Percentiles rank a stretch among this genome's conserved stretches.
These are phyloP conservation scores for Porites evermanni DNA, from an alignment of 92 coral and sea anemone genomes.

Conservation along the genomic window DNA sequence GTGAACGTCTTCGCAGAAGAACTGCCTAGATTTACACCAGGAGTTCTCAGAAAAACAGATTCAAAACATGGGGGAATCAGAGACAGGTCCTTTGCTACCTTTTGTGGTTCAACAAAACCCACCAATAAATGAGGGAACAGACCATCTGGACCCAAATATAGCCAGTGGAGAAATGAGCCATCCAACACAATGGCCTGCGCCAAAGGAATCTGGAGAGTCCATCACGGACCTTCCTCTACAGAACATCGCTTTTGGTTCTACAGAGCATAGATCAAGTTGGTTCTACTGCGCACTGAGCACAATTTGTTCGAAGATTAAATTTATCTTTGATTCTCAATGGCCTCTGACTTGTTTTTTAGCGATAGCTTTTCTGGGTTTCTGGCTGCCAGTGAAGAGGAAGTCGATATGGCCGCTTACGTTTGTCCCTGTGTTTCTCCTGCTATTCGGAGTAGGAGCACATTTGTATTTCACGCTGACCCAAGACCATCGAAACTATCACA, in stretches of 20 bases:
- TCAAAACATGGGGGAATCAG: background rate
- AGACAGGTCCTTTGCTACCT: constrained; percentile 12
- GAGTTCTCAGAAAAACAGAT: no score
- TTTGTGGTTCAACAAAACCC: background rate
- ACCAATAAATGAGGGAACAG: background rate
- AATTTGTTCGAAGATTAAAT: background rate
- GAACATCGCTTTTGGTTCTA: background rate
- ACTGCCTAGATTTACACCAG: background rate
- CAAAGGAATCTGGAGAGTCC: background rate
- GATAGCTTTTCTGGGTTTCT: constrained; percentile 57
- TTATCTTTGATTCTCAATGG: constrained; percentile 46
- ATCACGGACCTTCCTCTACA: background rate
- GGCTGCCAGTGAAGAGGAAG: constrained; percentile 64
- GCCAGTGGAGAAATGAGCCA: constrained; percentile 7
- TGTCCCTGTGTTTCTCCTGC: constrained; percentile 49
- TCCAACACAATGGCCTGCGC: background rate
- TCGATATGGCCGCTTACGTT: constrained; percentile 58
- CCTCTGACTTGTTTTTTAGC: constrained; percentile 55
- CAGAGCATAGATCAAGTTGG: no score
- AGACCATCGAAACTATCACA: constrained; percentile 37
- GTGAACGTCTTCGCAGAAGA: no score
- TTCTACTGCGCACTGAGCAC: background rate
- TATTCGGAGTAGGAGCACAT: constrained; percentile 65
- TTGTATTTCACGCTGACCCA: constrained; percentile 43
- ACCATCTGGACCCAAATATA: background rate